These are phyloP conservation scores for Nomada goodeniana DNA, from an alignment of 2,888 invertebrate species.

Conservation along the genomic window DNA sequence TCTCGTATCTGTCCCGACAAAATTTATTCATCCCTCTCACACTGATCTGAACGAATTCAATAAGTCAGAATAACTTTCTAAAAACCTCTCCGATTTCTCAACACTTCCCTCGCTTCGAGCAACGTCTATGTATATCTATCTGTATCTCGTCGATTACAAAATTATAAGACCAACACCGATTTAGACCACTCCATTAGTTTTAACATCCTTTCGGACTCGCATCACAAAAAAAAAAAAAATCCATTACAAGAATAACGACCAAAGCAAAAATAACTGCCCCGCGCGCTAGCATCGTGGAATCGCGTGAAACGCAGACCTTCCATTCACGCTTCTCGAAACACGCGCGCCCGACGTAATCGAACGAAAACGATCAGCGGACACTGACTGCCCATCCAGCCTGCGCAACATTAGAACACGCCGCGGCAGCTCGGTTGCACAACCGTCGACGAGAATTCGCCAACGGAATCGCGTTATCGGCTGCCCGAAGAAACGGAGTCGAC, in stretches of 20 bases:
- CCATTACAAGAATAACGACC: too few species aligned
- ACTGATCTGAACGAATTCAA: background rate
- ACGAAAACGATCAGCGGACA: too few species aligned
- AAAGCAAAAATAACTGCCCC: too few species aligned
- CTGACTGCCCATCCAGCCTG: too few species aligned
- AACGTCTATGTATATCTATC: background rate
- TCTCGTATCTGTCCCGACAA: too few species aligned
- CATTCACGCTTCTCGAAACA: too few species aligned
- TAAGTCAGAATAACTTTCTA: conserved; percentile 6
- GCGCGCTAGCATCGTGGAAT: too few species aligned
- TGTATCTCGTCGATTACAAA: background rate
- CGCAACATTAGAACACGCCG: background rate
- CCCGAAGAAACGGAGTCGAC: conserved; percentile 20
- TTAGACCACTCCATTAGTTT: too few species aligned
- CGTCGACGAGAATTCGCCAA: conserved; percentile 13
- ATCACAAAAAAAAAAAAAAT: too few species aligned
- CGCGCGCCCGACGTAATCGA: too few species aligned
- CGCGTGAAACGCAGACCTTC: too few species aligned
- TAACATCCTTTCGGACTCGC: too few species aligned
- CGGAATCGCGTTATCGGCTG: conserved; percentile 41
- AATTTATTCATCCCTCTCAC: background rate
- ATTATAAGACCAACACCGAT: background rate
- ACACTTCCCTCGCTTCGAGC: background rate
- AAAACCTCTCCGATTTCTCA: background rate
- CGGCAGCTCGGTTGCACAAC: conserved; percentile 9